These are phyloP conservation scores for Parazoanthus atlanticus DNA, from an alignment of 92 coral and sea anemone species.

Conservation along the genomic window DNA sequence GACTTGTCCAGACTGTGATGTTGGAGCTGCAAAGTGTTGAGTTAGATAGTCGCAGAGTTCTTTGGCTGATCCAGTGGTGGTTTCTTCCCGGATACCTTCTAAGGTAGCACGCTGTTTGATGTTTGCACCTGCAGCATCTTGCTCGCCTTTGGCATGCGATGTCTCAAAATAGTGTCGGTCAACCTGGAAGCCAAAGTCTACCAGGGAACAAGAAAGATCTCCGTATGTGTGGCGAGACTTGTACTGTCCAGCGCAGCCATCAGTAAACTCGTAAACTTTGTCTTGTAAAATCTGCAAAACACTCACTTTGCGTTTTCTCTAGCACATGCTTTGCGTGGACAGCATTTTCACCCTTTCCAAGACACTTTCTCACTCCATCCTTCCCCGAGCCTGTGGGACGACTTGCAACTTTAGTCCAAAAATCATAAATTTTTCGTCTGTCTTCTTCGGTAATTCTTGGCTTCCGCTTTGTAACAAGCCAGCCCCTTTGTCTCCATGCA, in stretches of 20 bases:
- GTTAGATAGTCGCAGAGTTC: background rate
- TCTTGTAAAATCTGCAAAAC: conserved; percentile 45
- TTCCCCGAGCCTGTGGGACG: conserved; percentile 7
- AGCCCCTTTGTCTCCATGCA: background rate
- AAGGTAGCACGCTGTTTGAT: background rate
- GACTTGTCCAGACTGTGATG: background rate
- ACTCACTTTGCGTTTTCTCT: conserved; percentile 64
- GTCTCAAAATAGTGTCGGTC: background rate
- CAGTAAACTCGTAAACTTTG: conserved; percentile 1
- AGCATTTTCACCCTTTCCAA: conserved; percentile 36
- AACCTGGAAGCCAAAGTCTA: background rate
- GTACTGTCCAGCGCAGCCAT: conserved; percentile 19
- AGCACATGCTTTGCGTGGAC: conserved; percentile 53
- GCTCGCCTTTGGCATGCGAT: too few species aligned
- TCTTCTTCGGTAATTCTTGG: conserved; percentile 17
- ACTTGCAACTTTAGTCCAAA: conserved; percentile 15
- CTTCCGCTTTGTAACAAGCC: conserved; percentile 2
- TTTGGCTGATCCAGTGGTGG: background rate
- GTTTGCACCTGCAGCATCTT: conserved; percentile 22
- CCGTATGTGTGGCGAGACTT: conserved; percentile 8
- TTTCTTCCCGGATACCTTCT: background rate
- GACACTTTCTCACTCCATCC: background rate
- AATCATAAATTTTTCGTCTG: background rate
- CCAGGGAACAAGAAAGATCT: background rate
- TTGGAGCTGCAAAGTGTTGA: background rate